phyloP scores from a whole-genome alignment of 2,113 vertebrate genomes.

The Thermophis baileyi region DNA sequence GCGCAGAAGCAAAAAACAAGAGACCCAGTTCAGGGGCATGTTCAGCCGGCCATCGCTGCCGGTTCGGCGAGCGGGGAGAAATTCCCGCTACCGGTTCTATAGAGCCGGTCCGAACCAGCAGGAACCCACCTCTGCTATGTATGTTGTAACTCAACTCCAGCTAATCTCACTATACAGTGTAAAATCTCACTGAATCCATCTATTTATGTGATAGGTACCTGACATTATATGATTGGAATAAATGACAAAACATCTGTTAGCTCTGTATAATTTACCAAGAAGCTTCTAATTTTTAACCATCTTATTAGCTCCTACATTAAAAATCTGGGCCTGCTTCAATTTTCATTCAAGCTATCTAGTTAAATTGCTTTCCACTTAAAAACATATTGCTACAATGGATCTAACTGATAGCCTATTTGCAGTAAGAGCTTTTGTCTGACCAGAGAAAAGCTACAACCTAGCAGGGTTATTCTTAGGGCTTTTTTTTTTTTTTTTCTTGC shows the following conservation, averaged over 20 bases:
- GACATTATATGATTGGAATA: slow-evolving; percentile 1
- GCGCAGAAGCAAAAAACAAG: too few species aligned
- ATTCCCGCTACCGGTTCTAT: too few species aligned
- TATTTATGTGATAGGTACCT: background rate
- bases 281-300: slow-evolving; percentile 10
- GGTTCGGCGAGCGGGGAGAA: too few species aligned
- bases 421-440: background rate
- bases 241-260: slow-evolving; percentile 22
- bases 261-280: background rate
- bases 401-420: background rate
- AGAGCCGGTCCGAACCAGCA: too few species aligned
- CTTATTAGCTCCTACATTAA: slow-evolving; percentile 5
- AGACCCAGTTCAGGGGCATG: too few species aligned
- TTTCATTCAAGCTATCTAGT: background rate
- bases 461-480: background rate
- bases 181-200: slow-evolving; percentile 1
- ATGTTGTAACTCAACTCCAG: slow-evolving; percentile 27
- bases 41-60: too few species aligned
- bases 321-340: background rate
- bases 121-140: too few species aligned
- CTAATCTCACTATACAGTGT: slow-evolving; percentile 36
- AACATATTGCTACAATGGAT: background rate
- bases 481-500: background rate
- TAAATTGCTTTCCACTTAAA: background rate
- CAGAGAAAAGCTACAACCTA: background rate